phyloP scores from a whole-genome alignment of 2,888 invertebrate species.

The Yponomeuta cagnagella region DNA sequence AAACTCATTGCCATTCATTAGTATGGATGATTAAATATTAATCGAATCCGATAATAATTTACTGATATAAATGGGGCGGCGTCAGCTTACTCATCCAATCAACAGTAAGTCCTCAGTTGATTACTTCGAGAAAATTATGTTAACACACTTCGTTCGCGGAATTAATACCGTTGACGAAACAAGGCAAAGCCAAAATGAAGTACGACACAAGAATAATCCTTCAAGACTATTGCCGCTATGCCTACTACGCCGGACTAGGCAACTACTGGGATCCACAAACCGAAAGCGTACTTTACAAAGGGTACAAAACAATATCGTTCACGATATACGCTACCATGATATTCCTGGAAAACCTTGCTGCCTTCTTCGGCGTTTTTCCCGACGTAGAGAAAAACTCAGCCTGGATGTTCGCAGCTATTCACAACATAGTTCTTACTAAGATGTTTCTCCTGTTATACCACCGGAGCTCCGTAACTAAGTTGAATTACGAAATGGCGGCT shows the following conservation, averaged over 20 bases:
- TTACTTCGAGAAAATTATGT: not conserved
- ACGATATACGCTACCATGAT: slow-evolving; percentile 53
- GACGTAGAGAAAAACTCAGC: slow-evolving; percentile 62
- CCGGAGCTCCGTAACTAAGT: slow-evolving; percentile 52
- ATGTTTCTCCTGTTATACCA: slow-evolving; percentile 54
- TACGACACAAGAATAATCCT: slow-evolving; percentile 37
- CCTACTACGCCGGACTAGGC: slow-evolving; percentile 54
- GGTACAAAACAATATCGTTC: slow-evolving; percentile 46
- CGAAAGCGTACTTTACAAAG: slow-evolving; percentile 42
- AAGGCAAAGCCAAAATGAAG: not conserved
- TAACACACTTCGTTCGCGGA: not conserved
- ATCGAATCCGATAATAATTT: slow-evolving; percentile 28
- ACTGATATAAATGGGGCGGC: not conserved
- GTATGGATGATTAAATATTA: not conserved
- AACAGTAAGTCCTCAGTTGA: not conserved
- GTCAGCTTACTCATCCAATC: slow-evolving; percentile 28
- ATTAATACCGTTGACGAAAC: not conserved
- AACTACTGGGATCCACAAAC: slow-evolving; percentile 53
- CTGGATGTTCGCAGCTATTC: slow-evolving; percentile 60
- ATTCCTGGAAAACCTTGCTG: slow-evolving; percentile 57
- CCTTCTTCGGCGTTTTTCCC: slow-evolving; percentile 52
- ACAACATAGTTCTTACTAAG: slow-evolving; percentile 57
- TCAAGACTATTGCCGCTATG: slow-evolving; percentile 47
- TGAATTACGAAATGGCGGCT: slow-evolving; percentile 53
- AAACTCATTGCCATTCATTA: not conserved